Percentiles rank a stretch among this genome's conserved stretches.
Conservation (phyloP, 2,888 invertebrate species). For the Thalpophila matura region DNA sequence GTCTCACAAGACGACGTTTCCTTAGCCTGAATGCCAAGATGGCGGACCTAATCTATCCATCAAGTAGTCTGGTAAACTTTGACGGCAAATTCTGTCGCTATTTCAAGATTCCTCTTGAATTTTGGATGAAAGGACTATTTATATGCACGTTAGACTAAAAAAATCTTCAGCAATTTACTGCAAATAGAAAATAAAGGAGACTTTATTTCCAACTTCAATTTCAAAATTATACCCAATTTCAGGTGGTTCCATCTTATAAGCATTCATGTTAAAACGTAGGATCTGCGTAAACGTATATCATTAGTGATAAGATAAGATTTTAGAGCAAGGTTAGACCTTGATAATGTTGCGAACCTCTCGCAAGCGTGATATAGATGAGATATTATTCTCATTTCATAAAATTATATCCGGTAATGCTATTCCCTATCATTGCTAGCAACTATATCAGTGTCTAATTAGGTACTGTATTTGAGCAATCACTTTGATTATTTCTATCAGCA, state of each 20-base stretch:
- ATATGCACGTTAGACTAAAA: neutral
- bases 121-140: neutral
- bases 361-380: neutral
- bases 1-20: constrained; percentile 2
- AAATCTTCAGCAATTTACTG: neutral
- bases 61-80: neutral
- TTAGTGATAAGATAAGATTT: constrained; percentile 64
- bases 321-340: constrained; percentile 68
- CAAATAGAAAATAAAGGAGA: neutral
- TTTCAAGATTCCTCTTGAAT: neutral
- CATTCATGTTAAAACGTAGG: constrained; percentile 29
- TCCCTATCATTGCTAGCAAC: neutral
- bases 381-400: neutral
- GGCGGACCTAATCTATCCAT: too few species aligned
- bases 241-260: neutral
- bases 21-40: neutral
- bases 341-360: constrained; percentile 37
- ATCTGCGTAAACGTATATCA: constrained; percentile 56
- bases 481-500: constrained; percentile 2
- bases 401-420: neutral
- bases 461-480: too few species aligned
- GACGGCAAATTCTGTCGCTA: neutral
- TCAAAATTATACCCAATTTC: neutral
- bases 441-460: neutral
- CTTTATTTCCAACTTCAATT: too few species aligned